Percentiles rank a stretch among this genome's conserved stretches.
Conservation (phyloP, 2,888 invertebrate genomes). For the Temnothorax unifasciatus region DNA sequence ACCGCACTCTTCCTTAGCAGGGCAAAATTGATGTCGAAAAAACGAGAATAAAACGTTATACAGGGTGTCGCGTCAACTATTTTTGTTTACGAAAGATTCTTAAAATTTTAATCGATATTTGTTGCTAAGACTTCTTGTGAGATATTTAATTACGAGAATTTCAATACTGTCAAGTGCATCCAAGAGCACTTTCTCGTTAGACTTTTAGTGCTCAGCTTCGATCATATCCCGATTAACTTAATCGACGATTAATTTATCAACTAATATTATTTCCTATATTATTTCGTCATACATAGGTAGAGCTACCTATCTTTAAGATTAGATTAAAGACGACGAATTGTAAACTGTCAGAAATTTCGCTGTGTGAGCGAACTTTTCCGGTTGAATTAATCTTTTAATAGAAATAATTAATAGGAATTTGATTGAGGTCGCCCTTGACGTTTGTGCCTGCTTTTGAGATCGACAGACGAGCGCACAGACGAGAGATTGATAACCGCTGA, state of each 20-base stretch:
- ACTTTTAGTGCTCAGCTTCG: not conserved
- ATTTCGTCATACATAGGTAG: not conserved
- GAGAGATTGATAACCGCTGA: conserved; percentile 46
- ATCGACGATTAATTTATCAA: not conserved
- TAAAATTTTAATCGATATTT: not conserved
- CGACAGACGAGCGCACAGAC: not conserved
- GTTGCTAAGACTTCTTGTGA: not conserved
- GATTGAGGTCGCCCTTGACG: too few species aligned
- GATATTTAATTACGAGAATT: conserved; percentile 10
- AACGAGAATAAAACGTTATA: not conserved
- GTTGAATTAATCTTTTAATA: not conserved
- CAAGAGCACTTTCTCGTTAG: not conserved
- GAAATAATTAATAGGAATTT: too few species aligned
- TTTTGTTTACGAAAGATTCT: not conserved
- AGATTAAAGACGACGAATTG: not conserved
- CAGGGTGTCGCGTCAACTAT: not conserved
- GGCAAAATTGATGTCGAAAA: not conserved
- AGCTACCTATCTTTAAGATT: not conserved
- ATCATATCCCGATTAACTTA: not conserved
- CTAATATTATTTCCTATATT: not conserved
- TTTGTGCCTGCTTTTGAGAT: not conserved
- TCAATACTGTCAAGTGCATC: not conserved
- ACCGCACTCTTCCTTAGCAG: too few species aligned
- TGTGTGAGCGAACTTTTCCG: too few species aligned
- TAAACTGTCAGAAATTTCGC: not conserved